phyloP scores from a whole-genome alignment of 1,140 invertebrate species.

The Cyclina sinensis region DNA sequence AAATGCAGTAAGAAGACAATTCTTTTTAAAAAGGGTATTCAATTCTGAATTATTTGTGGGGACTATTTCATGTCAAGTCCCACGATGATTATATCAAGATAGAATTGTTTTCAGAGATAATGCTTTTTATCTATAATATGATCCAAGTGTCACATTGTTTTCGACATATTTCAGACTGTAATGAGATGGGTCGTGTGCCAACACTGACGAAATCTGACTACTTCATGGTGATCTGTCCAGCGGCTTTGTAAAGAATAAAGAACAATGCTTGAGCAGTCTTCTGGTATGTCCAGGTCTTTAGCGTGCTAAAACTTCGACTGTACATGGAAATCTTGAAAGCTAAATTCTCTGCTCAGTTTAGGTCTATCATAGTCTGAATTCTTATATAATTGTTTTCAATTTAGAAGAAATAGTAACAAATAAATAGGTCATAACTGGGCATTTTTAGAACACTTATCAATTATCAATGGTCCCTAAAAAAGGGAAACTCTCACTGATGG shows the following conservation, averaged over 20 bases:
- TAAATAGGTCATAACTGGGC: too few species aligned
- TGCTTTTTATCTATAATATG: conserved; percentile 61
- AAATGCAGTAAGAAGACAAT: background rate
- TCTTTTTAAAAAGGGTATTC: background rate
- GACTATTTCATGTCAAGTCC: conserved; percentile 46
- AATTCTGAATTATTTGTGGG: conserved; percentile 11
- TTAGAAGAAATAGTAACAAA: background rate
- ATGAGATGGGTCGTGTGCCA: conserved; percentile 67
- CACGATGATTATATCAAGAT: conserved; percentile 58
- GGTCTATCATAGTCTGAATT: background rate
- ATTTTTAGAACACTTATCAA: too few species aligned
- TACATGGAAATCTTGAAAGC: background rate
- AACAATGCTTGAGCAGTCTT: background rate
- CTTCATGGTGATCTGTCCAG: conserved; percentile 11
- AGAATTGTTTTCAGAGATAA: conserved; percentile 45
- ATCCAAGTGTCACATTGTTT: conserved; percentile 46
- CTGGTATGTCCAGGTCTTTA: background rate
- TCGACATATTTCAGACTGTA: conserved; percentile 55
- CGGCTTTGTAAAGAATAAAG: background rate
- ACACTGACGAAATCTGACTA: conserved; percentile 56
- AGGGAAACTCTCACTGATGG: too few species aligned
- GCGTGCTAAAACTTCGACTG: background rate
- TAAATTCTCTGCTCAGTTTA: too few species aligned
- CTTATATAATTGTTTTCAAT: background rate
- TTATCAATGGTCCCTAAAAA: too few species aligned